Base-by-base conservation (phyloP, 2,113 vertebrate genomes). In the Mesitornis unicolor region DNA sequence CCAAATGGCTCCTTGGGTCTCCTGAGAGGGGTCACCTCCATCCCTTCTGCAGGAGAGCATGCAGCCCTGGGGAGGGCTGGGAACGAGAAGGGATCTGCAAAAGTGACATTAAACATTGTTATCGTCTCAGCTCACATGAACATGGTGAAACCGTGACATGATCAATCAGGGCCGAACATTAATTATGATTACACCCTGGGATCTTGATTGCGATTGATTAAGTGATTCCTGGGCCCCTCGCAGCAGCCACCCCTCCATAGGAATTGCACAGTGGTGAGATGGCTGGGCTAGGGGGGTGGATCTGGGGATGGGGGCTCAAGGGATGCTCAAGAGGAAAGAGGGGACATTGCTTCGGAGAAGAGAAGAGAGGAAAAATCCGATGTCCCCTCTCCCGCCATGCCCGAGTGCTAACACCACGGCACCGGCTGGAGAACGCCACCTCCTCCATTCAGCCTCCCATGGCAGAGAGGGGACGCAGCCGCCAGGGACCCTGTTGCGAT, bases 131-230 rank as follows among this genome's bases (percentile, higher is more conserved):
- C 89, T 81, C 89, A 91, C 18, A 31, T 47, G 88, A 78, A 29
- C 60, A 19, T 1, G 3, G 77, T 28, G 7, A 92, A 94, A 83
- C 71, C 36, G 1, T 71, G 90, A 80, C 89, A 79, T 56, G 96
- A 96, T 97, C 96, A 96, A 93, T 97, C 97, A 92, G 80, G 76
- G 88, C 94, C 92, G 97, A 95, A 96, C 96, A 97, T 97, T 97
- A 97, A 96, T 97, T 97, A 96, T 97, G 96, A 97, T 96, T 97
- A 82, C 94, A 93, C 95, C 84, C 95, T 74, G 94, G 93, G 95
- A 97, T 96, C 96, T 90, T 94, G 96, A 95, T 96, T 96, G 87
- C 12, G 2, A 97, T 96, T 84, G 97, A 97, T 97, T 94, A 86
- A 96, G 96, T 60, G 95, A 97, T 89, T 93, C 51, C 71, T 16